These are phyloP conservation scores for Enteromius mattozi DNA, from an alignment of 2,797 vertebrate species.

Conservation along the genomic window DNA sequence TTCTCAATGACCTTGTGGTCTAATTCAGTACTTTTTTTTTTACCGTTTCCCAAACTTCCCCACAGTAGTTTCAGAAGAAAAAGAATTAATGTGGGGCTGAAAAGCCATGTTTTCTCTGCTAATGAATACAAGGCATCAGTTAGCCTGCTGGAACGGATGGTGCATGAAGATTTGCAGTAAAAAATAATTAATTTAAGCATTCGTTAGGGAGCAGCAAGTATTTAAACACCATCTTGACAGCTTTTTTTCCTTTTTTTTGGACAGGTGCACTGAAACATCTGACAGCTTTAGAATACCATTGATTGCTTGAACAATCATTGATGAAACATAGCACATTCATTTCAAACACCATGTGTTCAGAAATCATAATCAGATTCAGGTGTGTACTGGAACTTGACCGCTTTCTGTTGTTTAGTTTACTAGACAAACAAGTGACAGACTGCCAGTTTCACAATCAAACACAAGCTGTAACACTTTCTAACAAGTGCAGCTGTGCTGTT, in stretches of 20 bases:
- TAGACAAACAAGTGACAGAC: conserved; percentile 15
- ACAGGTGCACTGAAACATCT: conserved; percentile 37
- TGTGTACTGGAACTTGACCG: not conserved
- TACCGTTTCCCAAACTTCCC: conserved; percentile 75
- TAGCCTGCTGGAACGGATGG: conserved; percentile 43
- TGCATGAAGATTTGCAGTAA: conserved; percentile 18
- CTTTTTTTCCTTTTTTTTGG: not conserved
- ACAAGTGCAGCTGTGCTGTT: not conserved
- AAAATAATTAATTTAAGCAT: conserved; percentile 20
- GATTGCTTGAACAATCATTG: conserved; percentile 1
- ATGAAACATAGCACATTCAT: not conserved
- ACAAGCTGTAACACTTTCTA: conserved; percentile 32
- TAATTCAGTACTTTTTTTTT: conserved; percentile 75
- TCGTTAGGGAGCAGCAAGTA: not conserved
- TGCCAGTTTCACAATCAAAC: not conserved
- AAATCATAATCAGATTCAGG: conserved; percentile 19
- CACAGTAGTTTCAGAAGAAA: conserved; percentile 71
- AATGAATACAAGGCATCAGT: conserved; percentile 62
- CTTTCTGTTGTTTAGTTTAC: conserved; percentile 18
- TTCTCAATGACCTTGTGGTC: conserved; percentile 81
- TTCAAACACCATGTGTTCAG: conserved; percentile 29
- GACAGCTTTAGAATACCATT: not conserved
- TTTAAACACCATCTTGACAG: conserved; percentile 20
- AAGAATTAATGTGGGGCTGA: conserved; percentile 65
- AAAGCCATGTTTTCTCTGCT: conserved; percentile 56